Evolutionary conservation across 1,140 invertebrate species (phyloP), one percentile per base, ranked within the genome.

Genomic region (Lepidurus packardi): DNA sequence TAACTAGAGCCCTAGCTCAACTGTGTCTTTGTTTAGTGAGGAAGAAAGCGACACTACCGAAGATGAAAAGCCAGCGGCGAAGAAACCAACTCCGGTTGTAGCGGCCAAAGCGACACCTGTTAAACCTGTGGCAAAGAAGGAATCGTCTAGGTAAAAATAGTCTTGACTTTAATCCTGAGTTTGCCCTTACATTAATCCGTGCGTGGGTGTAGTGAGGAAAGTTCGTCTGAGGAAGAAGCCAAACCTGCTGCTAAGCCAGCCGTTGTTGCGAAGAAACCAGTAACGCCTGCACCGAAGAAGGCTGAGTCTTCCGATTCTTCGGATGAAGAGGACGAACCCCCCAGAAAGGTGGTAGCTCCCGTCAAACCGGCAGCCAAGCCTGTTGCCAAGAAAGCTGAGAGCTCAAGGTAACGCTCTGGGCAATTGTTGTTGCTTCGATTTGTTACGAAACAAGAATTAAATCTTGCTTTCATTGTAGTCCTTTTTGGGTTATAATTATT

Each of bases 311-410:
- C 77, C 25, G 80, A 80, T 21, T 76, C 74, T 75, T 80, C 78
- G 0, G 78, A 77, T n/a, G 65, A 77, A 75, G 80, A 81, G 21
- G 81, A 82, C 44, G 79, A 81, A 74, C 75, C 79, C 44, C 75
- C 75, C 0, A 77, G 47, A 16, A 78, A 78, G 24, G 1, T 65
- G 16, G 16, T n/a, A 21, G 76, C 73, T 21, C 78, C 42, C 21
- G 43, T 16, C 34, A 45, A 80, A 42, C 16, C 65, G 34, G 47
- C 21, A 1, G 7, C 73, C 79, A 81, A 79, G 77, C 75, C 80
- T 53, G 77, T 77, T 13, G 79, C 79, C 7, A 81, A 81, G 34
- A 79, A 80, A 73, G 73, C 74, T 34, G 78, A 80, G 73, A 81
- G 53, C 53, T 65, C 53, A 7, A 65, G 53, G 53, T 65, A 65